phyloP scores from a whole-genome alignment of 1,140 invertebrate species.

The Helicoverpa armigera region DNA sequence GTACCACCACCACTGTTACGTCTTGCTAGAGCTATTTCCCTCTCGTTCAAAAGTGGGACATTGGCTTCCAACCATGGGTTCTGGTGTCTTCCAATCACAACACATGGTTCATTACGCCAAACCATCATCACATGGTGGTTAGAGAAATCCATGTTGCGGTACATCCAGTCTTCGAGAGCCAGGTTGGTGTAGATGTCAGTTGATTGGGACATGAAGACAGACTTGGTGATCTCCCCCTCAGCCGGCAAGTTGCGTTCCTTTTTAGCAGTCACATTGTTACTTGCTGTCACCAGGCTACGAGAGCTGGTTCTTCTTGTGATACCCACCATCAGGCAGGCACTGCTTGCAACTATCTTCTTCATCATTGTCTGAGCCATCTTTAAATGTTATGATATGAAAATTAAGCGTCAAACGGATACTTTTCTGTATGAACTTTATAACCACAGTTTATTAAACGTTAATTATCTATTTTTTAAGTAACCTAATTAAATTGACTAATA shows the following conservation, averaged over 20 bases:
- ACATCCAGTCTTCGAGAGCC: constrained; percentile 98
- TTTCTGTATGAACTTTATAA: constrained; percentile 82
- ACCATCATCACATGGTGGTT: constrained; percentile 94
- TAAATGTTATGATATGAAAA: constrained; percentile 55
- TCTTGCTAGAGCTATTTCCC: constrained; percentile 92
- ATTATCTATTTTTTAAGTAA: constrained; percentile 63
- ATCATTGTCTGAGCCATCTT: constrained; percentile 83
- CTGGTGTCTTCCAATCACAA: constrained; percentile 98
- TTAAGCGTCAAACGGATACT: constrained; percentile 73
- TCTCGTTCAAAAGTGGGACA: constrained; percentile 88
- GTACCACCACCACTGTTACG: constrained; percentile 98
- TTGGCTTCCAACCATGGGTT: constrained; percentile 98
- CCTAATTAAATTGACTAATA: constrained; percentile 55
- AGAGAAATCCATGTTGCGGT: constrained; percentile 93
- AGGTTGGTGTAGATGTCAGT: constrained; percentile 96
- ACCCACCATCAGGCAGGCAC: constrained; percentile 75
- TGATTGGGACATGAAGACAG: constrained; percentile 97
- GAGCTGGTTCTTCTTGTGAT: constrained; percentile 76
- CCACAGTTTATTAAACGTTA: constrained; percentile 71
- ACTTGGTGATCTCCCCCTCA: constrained; percentile 90
- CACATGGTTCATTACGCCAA: constrained; percentile 96
- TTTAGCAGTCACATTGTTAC: constrained; percentile 61
- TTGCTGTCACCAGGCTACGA: constrained; percentile 67
- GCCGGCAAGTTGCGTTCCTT: constrained; percentile 71
- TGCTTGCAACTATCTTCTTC: constrained; percentile 74